Conservation (phyloP, 2,888 invertebrate genomes). For the Elegia similella region DNA sequence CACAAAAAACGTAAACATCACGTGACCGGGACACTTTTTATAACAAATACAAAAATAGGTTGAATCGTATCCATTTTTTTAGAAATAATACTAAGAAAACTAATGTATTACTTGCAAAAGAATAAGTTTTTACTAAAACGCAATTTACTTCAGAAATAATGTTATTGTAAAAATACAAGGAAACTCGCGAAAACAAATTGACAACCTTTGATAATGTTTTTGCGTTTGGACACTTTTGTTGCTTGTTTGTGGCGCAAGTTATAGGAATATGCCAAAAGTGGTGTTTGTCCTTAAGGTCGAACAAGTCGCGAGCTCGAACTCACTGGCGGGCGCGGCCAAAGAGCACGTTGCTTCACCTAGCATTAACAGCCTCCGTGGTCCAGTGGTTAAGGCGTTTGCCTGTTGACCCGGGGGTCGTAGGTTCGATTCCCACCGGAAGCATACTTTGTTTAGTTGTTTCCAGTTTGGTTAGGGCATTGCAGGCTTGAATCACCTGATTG, state of each 20-base stretch:
- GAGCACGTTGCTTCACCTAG: too few relatives aligned
- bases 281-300: too few relatives aligned
- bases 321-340: too few relatives aligned
- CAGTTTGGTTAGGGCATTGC: too few relatives aligned
- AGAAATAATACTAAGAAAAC: background rate
- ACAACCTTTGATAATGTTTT: slow-evolving; percentile 4
- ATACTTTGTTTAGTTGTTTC: too few relatives aligned
- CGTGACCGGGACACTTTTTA: background rate
- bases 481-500: too few relatives aligned
- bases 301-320: too few relatives aligned
- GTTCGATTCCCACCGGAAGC: too few relatives aligned
- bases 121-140: background rate
- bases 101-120: background rate
- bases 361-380: too few relatives aligned
- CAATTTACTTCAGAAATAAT: background rate
- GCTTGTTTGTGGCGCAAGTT: background rate
- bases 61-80: background rate
- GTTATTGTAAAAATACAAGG: background rate
- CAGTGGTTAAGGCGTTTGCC: too few relatives aligned
- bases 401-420: too few relatives aligned
- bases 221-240: background rate
- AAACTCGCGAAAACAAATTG: slow-evolving; percentile 1
- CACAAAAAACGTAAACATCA: background rate
- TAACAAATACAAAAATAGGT: background rate
- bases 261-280: too few relatives aligned